Conservation (phyloP, 2,113 vertebrate species). For the Myxocyprinus asiaticus region DNA sequence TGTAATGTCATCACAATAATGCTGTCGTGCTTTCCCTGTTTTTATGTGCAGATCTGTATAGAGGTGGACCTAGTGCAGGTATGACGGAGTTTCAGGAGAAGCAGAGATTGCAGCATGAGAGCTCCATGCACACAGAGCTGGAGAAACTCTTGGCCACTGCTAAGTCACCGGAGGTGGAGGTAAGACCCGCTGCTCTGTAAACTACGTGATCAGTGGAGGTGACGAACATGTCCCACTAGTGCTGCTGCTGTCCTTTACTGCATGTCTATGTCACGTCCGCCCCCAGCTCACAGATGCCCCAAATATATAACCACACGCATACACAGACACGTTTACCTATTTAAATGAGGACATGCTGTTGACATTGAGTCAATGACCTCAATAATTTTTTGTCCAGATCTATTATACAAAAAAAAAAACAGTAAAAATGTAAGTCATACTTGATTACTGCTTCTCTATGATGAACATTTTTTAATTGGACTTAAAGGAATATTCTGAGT, state of each 20-base stretch:
- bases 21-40: not conserved
- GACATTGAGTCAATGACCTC: not conserved
- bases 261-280: not conserved
- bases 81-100: conserved; percentile 88
- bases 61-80: conserved; percentile 78
- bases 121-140: conserved; percentile 83
- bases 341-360: not conserved
- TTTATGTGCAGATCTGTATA: conserved; percentile 73
- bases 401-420: not conserved
- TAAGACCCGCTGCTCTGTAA: conserved; percentile 23
- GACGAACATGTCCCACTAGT: too few relatives aligned
- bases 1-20: too few relatives aligned
- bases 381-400: not conserved
- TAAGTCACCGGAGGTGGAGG: conserved; percentile 74
- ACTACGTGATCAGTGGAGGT: not conserved
- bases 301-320: not conserved
- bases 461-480: too few relatives aligned
- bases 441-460: too few relatives aligned
- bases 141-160: conserved; percentile 80
- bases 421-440: too few relatives aligned
- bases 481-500: too few relatives aligned
- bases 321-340: not conserved
- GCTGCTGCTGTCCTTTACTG: not conserved
- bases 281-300: not conserved
- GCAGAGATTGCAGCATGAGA: conserved; percentile 83